Conservation (phyloP, 1,140 invertebrate genomes). For the Probaryconus sp. region DNA sequence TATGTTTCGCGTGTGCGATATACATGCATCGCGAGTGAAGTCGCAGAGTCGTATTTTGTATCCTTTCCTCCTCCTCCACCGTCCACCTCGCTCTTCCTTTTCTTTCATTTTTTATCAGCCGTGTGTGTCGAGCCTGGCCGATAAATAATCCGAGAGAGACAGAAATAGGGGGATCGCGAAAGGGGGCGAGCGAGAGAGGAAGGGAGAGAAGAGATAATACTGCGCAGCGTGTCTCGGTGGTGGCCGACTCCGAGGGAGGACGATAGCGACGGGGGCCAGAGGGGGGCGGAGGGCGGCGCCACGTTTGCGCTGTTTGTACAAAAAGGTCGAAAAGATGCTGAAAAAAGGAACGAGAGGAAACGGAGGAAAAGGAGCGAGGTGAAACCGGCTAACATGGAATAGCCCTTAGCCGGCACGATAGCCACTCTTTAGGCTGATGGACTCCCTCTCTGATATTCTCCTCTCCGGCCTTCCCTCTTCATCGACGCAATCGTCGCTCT, state of each 20-base stretch:
- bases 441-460: slow-evolving; percentile 61
- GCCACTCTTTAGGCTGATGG: slow-evolving; percentile 67
- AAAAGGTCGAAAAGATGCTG: slow-evolving; percentile 68
- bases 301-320: slow-evolving; percentile 72
- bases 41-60: slow-evolving; percentile 57
- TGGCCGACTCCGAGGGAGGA: slow-evolving; percentile 23
- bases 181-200: no score
- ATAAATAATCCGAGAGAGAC: slow-evolving; percentile 61
- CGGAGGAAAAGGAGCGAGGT: slow-evolving; percentile 70
- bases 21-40: slow-evolving; percentile 46
- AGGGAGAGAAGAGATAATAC: no score
- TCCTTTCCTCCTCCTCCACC: slow-evolving; percentile 53
- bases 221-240: slow-evolving; percentile 29
- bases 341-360: slow-evolving; percentile 59
- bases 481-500: slow-evolving; percentile 40
- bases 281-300: slow-evolving; percentile 73
- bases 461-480: slow-evolving; percentile 46
- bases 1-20: slow-evolving; percentile 53
- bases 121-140: slow-evolving; percentile 39
- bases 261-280: slow-evolving; percentile 40
- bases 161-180: no score
- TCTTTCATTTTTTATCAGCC: slow-evolving; percentile 53
- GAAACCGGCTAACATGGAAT: slow-evolving; percentile 78
- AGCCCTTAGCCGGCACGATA: slow-evolving; percentile 78
- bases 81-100: slow-evolving; percentile 25